A percentile compares a stretch with the other conserved stretches of the same genome.
phyloP scores from a whole-genome alignment of 2,888 invertebrate species.

The Aphrophora alni region DNA sequence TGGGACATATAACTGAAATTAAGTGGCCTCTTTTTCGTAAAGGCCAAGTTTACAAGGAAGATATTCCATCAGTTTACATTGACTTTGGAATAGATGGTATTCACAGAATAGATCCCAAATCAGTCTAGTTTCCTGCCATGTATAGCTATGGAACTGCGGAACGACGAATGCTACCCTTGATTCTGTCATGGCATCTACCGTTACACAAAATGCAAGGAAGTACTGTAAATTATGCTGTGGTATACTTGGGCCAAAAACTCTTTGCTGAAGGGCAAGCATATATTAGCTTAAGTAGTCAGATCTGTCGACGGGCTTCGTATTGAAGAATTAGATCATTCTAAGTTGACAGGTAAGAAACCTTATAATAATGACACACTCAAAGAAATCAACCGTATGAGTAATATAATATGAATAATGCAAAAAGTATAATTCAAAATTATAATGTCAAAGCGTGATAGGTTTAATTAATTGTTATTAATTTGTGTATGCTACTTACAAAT shows the following conservation, averaged over 20 bases:
- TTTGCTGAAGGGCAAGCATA: slow-evolving; percentile 47
- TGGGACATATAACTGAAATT: slow-evolving; percentile 49
- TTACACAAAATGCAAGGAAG: slow-evolving; percentile 30
- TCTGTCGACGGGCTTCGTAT: slow-evolving; percentile 40
- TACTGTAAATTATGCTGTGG: slow-evolving; percentile 41
- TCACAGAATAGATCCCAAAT: slow-evolving; percentile 47
- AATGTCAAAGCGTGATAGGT: too few relatives aligned
- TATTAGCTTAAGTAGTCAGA: slow-evolving; percentile 41
- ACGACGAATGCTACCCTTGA: slow-evolving; percentile 24
- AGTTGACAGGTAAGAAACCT: slow-evolving; percentile 32
- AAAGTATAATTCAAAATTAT: too few relatives aligned
- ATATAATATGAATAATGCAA: too few relatives aligned
- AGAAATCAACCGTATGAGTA: slow-evolving; percentile 20
- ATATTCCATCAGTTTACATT: too few relatives aligned
- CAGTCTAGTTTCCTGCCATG: slow-evolving; percentile 33
- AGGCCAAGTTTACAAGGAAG: too few relatives aligned
- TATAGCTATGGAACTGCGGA: slow-evolving; percentile 20
- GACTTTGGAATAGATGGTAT: slow-evolving; percentile 19
- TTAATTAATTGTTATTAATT: too few relatives aligned
- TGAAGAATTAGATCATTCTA: slow-evolving; percentile 32
- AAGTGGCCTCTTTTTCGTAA: slow-evolving; percentile 41
- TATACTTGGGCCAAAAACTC: slow-evolving; percentile 42
- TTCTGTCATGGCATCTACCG: slow-evolving; percentile 23
- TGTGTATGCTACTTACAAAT: too few relatives aligned
- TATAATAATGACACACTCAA: slow-evolving; percentile 29